Evolutionary conservation across 2,797 vertebrate species (phyloP).

Genomic region (Neomorphus geoffroyi): DNA sequence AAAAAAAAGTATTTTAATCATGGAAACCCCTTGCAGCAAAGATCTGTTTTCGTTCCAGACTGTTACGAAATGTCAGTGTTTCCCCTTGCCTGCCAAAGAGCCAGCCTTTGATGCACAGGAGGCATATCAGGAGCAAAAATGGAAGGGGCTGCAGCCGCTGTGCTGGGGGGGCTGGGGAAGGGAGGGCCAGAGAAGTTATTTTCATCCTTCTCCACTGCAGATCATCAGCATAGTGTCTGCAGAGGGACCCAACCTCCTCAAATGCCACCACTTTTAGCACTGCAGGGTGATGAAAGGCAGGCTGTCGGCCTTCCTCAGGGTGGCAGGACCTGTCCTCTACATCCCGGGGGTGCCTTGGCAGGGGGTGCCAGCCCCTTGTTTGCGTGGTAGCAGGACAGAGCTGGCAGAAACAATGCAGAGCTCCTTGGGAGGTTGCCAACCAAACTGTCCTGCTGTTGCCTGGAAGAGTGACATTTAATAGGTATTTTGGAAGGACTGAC

Average conservation of each 20-base stretch:
- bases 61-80: slow-evolving; percentile 30
- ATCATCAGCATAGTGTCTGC: background rate
- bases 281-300: background rate
- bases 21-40: slow-evolving; percentile 51
- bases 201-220: background rate
- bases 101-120: slow-evolving; percentile 9
- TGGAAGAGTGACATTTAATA: background rate
- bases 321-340: background rate
- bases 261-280: fast-evolving
- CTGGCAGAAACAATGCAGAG: background rate
- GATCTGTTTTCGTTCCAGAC: slow-evolving; percentile 27
- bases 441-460: background rate
- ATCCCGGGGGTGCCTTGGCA: background rate
- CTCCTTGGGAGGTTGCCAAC: background rate
- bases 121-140: background rate
- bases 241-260: background rate
- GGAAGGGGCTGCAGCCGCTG: background rate
- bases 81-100: slow-evolving; percentile 4
- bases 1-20: background rate
- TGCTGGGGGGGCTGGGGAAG: fast-evolving
- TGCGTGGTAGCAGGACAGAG: fast-evolving
- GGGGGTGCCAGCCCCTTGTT: background rate
- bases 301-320: background rate
- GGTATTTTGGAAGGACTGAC: background rate
- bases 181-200: background rate